Conservation (phyloP, 2,888 invertebrate genomes). For the Cremastobaeus sp. region DNA sequence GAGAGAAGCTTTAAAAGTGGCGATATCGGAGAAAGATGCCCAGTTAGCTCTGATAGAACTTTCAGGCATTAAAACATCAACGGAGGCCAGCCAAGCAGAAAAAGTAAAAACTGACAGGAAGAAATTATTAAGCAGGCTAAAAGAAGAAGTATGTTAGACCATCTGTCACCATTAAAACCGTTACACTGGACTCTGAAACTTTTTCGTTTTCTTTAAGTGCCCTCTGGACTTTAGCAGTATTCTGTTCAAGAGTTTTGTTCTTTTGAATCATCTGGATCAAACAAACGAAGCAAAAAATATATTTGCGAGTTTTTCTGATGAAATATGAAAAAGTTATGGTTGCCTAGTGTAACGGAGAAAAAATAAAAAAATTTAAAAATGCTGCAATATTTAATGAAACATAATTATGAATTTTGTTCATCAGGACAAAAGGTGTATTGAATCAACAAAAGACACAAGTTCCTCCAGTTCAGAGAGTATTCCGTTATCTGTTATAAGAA, state of each 20-base stretch:
- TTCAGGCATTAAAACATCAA: constrained; percentile 83
- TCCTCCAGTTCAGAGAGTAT: constrained; percentile 63
- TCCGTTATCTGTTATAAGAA: constrained; percentile 63
- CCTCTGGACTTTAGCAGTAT: too few relatives aligned
- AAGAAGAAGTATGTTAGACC: constrained; percentile 81
- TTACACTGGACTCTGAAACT: too few relatives aligned
- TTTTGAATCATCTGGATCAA: too few relatives aligned
- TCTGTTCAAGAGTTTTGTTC: too few relatives aligned
- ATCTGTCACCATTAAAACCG: too few relatives aligned
- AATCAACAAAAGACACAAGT: constrained; percentile 65
- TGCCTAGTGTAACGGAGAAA: constrained; percentile 29
- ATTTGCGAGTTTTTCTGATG: too few relatives aligned
- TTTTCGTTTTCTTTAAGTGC: too few relatives aligned
- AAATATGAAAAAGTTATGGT: too few relatives aligned
- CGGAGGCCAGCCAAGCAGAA: constrained; percentile 84
- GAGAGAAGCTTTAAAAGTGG: constrained; percentile 89
- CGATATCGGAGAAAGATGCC: constrained; percentile 92
- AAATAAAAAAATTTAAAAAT: too few relatives aligned
- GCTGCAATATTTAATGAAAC: neutral
- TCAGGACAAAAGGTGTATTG: constrained; percentile 72
- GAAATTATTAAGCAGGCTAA: constrained; percentile 85
- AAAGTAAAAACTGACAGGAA: constrained; percentile 85
- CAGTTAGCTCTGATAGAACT: constrained; percentile 90
- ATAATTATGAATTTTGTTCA: neutral
- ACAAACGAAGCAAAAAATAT: too few relatives aligned